phyloP scores from a whole-genome alignment of 2,113 vertebrate genomes.

The Amazona vittata region DNA sequence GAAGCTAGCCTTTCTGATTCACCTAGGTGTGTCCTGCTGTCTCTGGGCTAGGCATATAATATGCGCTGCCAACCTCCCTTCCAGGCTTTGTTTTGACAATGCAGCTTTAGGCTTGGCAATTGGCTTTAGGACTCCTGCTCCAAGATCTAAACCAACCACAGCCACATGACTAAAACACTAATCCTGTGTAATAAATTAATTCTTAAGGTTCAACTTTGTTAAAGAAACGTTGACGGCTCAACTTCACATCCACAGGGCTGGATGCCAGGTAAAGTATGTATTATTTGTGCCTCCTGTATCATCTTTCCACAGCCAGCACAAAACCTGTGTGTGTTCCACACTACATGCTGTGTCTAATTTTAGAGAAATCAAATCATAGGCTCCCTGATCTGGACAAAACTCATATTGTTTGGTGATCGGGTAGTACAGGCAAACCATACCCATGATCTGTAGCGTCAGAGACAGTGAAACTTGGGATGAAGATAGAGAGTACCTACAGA shows the following conservation, averaged over 20 bases:
- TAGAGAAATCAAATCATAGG: neutral
- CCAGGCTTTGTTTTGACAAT: neutral
- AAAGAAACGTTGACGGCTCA: neutral
- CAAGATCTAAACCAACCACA: neutral
- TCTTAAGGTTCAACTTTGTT: neutral
- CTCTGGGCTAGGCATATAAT: neutral
- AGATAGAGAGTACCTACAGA: neutral
- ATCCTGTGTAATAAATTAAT: neutral
- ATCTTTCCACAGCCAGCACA: neutral
- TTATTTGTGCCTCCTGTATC: neutral
- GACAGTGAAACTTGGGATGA: neutral
- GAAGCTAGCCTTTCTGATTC: neutral
- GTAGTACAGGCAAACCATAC: neutral
- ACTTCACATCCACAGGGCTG: neutral
- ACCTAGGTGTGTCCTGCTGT: neutral
- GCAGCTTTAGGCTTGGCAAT: neutral
- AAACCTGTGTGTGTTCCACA: neutral
- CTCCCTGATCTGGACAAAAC: neutral
- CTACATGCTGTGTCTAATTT: neutral
- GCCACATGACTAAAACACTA: neutral
- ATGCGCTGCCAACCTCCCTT: neutral
- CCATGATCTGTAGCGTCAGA: neutral
- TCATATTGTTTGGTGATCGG: neutral
- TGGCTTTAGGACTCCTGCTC: neutral
- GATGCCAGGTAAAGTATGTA: neutral